Percentiles rank a stretch among this genome's conserved stretches.
Conservation (phyloP, 2,113 vertebrate genomes). For the Mesoclemmys tuberculata region DNA sequence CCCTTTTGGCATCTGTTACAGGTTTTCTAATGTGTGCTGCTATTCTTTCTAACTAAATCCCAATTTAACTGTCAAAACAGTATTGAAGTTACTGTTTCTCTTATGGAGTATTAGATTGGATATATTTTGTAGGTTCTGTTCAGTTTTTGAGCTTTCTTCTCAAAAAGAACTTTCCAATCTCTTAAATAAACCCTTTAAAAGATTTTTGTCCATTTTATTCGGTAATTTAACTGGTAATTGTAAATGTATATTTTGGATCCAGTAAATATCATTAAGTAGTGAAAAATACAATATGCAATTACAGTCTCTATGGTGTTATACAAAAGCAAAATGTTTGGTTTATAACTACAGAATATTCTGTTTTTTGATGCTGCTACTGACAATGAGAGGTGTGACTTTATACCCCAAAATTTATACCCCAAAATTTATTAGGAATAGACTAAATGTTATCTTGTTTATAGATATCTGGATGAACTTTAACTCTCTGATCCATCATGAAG, state of each 20-base stretch:
- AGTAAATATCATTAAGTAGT: not conserved
- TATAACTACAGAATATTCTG: fast-evolving
- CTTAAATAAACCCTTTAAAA: conserved; percentile 17
- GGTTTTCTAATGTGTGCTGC: conserved; percentile 63
- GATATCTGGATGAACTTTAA: not conserved
- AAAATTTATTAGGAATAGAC: not conserved
- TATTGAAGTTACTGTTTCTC: conserved; percentile 74
- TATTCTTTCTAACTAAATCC: conserved; percentile 73
- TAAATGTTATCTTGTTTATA: not conserved
- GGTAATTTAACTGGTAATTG: not conserved
- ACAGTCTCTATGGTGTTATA: not conserved
- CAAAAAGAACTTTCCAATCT: not conserved
- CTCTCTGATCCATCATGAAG: not conserved
- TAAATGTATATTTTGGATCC: not conserved
- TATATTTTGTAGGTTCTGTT: not conserved
- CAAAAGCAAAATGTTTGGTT: not conserved
- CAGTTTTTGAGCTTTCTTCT: conserved; percentile 13
- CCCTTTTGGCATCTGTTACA: conserved; percentile 67
- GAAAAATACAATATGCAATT: not conserved
- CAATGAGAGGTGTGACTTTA: not conserved
- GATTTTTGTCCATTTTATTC: not conserved
- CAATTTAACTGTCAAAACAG: conserved; percentile 78
- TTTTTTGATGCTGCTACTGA: not conserved
- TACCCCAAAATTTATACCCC: not conserved
- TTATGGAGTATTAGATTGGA: conserved; percentile 8